Evolutionary conservation across 2,113 vertebrate genomes (phyloP), one percentile per base, ranked within the genome.

Genomic region (Nothoprocta perdicaria): DNA sequence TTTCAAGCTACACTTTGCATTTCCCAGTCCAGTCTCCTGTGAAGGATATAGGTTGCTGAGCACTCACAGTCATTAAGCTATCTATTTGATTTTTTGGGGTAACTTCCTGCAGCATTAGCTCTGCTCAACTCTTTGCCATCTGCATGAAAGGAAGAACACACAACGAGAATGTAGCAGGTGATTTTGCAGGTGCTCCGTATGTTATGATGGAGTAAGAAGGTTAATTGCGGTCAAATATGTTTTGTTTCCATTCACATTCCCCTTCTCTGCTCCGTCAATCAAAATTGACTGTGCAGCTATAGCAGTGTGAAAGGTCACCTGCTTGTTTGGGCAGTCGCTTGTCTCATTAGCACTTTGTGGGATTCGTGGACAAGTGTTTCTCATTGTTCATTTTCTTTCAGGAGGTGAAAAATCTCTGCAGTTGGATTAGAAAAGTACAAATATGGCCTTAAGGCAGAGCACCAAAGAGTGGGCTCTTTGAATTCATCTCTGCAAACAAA

Each of bases 11-110:
- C 4, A 4, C 73, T 69, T 67, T 63, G 52, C 10, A 19, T 57
- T 6, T 1, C 14, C n/a, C 26, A 79, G 12, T 9, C 17, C 26
- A 5, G 33, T 53, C 2, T 1, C 12, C 1, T 22, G 17, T 15
- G 2, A 6, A 23, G 0, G 1, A 48, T 16, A 31, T 13, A 38
- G 35, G 26, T 22, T 4, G 15, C 45, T n/a, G 66, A 73, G 27
- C 3, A 18, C 3, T 8, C 27, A 23, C 0, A 0, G 21, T 35
- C 35, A 57, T 11, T 5, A 57, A 61, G 2, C 16, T n/a, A 5
- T 3, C 24, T 8, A 3, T 86, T 77, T 69, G 41, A 46, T 63
- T 18, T 23, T 73, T 19, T 13, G 69, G 16, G 62, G 10, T 22
- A 24, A 40, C 38, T 63, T 11, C 16, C 4, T 22, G 26, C 14